Conservation (phyloP, 2,888 invertebrate genomes). For the Dendrolimus pini region DNA sequence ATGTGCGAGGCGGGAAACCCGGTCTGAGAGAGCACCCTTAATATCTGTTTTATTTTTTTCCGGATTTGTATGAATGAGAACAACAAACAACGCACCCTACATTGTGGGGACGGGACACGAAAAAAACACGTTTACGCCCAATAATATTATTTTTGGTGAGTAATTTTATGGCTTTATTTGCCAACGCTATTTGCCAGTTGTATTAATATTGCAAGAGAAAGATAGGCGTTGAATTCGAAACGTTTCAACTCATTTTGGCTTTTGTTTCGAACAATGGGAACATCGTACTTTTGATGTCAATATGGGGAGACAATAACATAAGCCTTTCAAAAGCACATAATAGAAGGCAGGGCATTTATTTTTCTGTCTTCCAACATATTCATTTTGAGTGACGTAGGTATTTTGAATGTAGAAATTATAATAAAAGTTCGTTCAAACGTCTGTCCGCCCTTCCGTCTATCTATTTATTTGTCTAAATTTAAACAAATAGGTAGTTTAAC, state of each 20-base stretch:
- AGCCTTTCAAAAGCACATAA: neutral
- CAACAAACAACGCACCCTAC: conserved; percentile 55
- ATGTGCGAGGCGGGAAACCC: conserved; percentile 67
- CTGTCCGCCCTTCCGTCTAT: too few species aligned
- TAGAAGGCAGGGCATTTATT: neutral
- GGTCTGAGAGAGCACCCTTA: conserved; percentile 49
- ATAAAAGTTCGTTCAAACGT: too few species aligned
- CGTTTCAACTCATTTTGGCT: neutral
- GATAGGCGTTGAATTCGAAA: neutral
- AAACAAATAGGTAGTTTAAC: too few species aligned
- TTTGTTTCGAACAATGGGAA: neutral
- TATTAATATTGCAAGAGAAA: conserved; percentile 13
- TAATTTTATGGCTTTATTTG: conserved; percentile 67
- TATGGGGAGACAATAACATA: neutral
- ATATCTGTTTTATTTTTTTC: conserved; percentile 75
- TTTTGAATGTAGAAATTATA: too few species aligned
- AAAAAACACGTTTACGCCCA: conserved; percentile 53
- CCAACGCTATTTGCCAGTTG: conserved; percentile 28
- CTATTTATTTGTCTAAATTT: too few species aligned
- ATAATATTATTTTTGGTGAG: conserved; percentile 56
- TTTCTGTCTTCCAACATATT: too few species aligned
- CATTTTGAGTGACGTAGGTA: too few species aligned
- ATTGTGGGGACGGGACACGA: conserved; percentile 45
- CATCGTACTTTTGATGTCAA: neutral
- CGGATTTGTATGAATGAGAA: conserved; percentile 66